Evolutionary conservation across 2,113 vertebrate genomes (phyloP).

Genomic region (Tupaia tana): DNA sequence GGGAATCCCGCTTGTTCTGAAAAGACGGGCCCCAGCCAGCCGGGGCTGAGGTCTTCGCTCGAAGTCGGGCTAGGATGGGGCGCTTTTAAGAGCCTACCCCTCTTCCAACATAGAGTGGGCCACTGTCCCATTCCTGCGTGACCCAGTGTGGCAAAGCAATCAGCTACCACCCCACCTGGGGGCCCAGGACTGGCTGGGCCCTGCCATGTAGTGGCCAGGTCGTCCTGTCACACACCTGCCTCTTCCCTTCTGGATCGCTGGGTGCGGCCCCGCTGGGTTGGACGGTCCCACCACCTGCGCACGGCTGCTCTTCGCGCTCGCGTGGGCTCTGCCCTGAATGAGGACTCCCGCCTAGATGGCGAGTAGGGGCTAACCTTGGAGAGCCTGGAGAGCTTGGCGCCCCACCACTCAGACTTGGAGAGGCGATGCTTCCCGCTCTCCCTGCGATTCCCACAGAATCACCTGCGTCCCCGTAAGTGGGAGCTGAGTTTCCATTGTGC

Average conservation of each 20-base stretch:
- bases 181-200: background rate
- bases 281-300: background rate
- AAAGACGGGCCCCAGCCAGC: background rate
- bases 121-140: background rate
- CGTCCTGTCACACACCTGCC: background rate
- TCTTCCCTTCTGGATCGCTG: background rate
- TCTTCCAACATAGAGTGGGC: background rate
- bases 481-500: background rate
- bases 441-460: background rate
- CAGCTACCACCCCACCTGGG: background rate
- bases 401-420: background rate
- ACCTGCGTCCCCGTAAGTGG: background rate
- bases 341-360: background rate
- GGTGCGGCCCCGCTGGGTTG: background rate
- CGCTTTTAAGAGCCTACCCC: background rate
- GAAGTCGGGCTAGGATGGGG: too few relatives aligned
- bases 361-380: background rate
- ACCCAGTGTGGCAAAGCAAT: accelerated
- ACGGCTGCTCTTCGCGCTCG: background rate
- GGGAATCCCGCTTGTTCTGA: constrained; percentile 45
- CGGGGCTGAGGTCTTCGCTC: background rate
- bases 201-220: too few relatives aligned
- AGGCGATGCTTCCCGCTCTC: background rate
- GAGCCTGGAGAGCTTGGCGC: background rate
- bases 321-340: background rate